phyloP scores from a whole-genome alignment of 2,888 invertebrate genomes.

The Diaprepes abbreviatus region DNA sequence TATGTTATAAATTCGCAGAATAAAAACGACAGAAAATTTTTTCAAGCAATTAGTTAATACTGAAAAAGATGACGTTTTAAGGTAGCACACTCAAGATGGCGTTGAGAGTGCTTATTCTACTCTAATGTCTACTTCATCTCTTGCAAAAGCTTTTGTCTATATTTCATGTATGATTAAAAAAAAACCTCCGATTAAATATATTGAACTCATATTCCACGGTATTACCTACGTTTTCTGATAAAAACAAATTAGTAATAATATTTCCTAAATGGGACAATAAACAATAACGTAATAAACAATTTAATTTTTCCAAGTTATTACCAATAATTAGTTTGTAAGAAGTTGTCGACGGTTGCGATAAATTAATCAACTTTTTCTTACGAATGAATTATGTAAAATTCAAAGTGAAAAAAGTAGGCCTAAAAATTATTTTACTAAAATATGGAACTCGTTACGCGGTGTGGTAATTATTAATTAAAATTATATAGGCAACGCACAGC shows the following conservation, averaged over 20 bases:
- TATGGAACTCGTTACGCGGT: background rate
- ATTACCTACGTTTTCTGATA: no score
- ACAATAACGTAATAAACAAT: background rate
- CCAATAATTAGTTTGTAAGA: constrained; percentile 11
- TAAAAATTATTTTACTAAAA: constrained; percentile 14
- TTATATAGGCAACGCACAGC: background rate
- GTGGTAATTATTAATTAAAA: constrained; percentile 15
- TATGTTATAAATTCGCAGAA: no score
- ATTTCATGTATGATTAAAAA: no score
- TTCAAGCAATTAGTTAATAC: no score
- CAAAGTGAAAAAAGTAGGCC: constrained; percentile 5
- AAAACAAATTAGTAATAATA: background rate
- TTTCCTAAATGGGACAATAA: background rate
- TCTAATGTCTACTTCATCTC: no score
- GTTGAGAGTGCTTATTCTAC: no score
- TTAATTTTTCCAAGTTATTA: constrained; percentile 6
- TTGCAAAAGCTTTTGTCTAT: no score
- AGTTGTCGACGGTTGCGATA: background rate
- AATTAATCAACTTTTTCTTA: constrained; percentile 8
- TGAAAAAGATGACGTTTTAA: no score
- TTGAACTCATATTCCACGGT: no score
- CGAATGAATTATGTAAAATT: constrained; percentile 6
- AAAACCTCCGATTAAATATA: no score
- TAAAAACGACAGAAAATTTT: no score
- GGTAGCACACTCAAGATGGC: no score